phyloP scores from a whole-genome alignment of 2,113 vertebrate species.

The Otocyon megalotis region DNA sequence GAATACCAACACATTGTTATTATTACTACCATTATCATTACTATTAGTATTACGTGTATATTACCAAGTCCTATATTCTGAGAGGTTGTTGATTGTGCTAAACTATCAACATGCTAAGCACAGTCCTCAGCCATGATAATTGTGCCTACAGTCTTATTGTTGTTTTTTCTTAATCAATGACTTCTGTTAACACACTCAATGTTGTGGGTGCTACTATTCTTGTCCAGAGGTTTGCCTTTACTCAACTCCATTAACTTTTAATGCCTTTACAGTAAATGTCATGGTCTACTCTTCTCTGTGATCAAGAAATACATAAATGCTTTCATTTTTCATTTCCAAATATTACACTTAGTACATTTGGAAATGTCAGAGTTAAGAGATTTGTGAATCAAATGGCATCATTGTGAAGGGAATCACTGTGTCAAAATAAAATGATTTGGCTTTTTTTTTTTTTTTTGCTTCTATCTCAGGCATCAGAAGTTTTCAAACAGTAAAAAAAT shows the following conservation, averaged over 20 bases:
- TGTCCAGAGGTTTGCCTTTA: neutral
- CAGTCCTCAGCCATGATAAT: neutral
- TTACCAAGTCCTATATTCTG: neutral
- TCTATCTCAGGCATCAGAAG: neutral
- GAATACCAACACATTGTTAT: neutral
- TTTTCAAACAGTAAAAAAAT: slow-evolving; percentile 46
- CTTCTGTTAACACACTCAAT: neutral
- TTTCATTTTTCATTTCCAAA: neutral
- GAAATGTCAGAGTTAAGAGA: slow-evolving; percentile 27
- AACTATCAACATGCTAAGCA: no score
- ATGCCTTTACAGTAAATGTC: neutral
- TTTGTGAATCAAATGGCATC: slow-evolving; percentile 20
- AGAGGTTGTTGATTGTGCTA: neutral
- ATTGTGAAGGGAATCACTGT: neutral
- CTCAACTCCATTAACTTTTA: neutral
- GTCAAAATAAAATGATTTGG: slow-evolving; percentile 43
- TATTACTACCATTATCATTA: neutral
- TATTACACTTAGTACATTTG: neutral
- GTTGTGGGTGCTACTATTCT: neutral
- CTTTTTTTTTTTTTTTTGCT: neutral
- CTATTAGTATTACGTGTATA: neutral
- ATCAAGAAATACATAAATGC: neutral
- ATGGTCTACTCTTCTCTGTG: neutral
- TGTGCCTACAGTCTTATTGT: neutral
- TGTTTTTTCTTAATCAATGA: slow-evolving; percentile 10